Evolutionary conservation across 2,113 vertebrate genomes (phyloP), one percentile per base, ranked within the genome.

Genomic region (Daboia siamensis): DNA sequence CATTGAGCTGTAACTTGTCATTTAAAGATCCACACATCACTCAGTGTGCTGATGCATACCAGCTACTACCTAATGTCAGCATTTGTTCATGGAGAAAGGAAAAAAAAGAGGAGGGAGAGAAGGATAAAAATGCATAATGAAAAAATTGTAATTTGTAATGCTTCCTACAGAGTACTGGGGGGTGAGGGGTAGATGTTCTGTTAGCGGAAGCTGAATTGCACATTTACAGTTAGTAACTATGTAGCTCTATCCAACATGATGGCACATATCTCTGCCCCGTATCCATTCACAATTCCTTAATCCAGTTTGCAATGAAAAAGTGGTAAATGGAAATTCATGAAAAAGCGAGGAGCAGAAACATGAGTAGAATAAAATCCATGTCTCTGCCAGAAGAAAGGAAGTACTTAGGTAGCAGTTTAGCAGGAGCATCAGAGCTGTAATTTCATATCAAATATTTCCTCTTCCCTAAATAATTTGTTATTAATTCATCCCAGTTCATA

Each of bases 11-110:
- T 10, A 59, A 61, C 39, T 0, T 1, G 46, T 91, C 44, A 1
- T 57, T 1, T 90, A 89, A 87, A 94, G 86, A 69, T 64, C 89
- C 74, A 26, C 44, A 48, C 54, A 90, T 93, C 88, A 91, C n/a
- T 85, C 88, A 93, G 55, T 12, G 54, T 0, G 26, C 24, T 64
- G 89, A 91, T 91, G 17, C 89, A 51, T 64, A 93, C 44, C 33
- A 95, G 33, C 12, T 48, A 54, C 17, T 12, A 61, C 12, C 8
- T 61, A 91, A 54, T 33, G 93, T 74, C 88, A 94, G 86, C 24
- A 69, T 1, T 0, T 54, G 26, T 26, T 23, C 11, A 33, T 10
- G 56, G 24, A 23, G n/a, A 29, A n/a, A 48, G n/a, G 64, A 9
- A 26, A 57, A 51, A 89, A 85, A 44, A n/a, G 15, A 8, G 5